Conservation (phyloP, 2,888 invertebrate genomes). For the Cloeon dipterum region DNA sequence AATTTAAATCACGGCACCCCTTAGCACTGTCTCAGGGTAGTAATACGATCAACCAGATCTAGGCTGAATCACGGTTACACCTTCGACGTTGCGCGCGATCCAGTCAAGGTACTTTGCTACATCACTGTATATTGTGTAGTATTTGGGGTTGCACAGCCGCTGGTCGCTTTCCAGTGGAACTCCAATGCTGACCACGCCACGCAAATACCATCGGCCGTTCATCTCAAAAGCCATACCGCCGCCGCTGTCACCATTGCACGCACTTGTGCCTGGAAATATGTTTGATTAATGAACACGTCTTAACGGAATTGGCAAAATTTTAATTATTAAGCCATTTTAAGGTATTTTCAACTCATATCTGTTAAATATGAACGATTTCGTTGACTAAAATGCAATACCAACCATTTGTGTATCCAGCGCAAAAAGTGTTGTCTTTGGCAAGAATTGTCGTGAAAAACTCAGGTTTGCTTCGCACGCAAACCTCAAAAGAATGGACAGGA, state of each 20-base stretch:
- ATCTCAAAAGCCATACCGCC: slow-evolving; percentile 5
- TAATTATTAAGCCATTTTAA: background rate
- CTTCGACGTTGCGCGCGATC: slow-evolving; percentile 2
- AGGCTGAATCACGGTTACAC: too few relatives aligned
- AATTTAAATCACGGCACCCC: too few relatives aligned
- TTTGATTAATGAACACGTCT: background rate
- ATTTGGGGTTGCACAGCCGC: slow-evolving; percentile 3
- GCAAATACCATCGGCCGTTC: slow-evolving; percentile 1
- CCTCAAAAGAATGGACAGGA: slow-evolving; percentile 32
- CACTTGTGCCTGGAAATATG: slow-evolving; percentile 4
- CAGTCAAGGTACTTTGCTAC: slow-evolving; percentile 3
- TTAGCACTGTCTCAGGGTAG: too few relatives aligned
- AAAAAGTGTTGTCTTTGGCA: slow-evolving; percentile 28
- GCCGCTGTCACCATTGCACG: slow-evolving; percentile 6
- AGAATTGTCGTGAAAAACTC: slow-evolving; percentile 31
- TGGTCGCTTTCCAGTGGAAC: slow-evolving; percentile 1
- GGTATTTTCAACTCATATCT: background rate
- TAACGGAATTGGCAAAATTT: background rate
- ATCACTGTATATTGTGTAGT: slow-evolving; percentile 5
- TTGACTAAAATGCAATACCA: too few relatives aligned
- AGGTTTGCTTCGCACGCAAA: slow-evolving; percentile 32
- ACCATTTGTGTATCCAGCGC: slow-evolving; percentile 23
- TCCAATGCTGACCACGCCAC: slow-evolving; percentile 5
- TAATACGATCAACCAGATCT: too few relatives aligned
- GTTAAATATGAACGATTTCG: background rate